Evolutionary conservation across 30 jellyfish, hydroid and myxozoan species (phyloP), one percentile per base, ranked within the genome.

Genomic region (Sanderia malayensis): DNA sequence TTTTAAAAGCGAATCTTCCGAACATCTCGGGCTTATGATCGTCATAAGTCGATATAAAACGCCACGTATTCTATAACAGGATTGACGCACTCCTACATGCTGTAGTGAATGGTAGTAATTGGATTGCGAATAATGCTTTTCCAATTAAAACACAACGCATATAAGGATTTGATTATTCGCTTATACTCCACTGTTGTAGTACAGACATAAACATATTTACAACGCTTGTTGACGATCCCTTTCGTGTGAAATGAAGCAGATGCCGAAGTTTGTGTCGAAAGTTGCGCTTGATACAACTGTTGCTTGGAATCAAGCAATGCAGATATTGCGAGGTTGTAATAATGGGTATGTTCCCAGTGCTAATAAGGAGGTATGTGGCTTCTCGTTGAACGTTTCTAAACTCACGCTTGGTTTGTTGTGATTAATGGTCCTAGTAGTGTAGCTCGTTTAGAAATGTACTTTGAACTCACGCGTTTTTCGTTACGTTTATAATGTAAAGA

Each of bases 261-360:
- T 49, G 64, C 64, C 64, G 11, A 49, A 19, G 24, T 49, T 49
- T 49, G 64, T 24, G 18, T 49, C 64, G 64, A 49, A 9, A 49
- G 18, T 49, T 9, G 27, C 25, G 8, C 64, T 49, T 37, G 52
- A 37, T 37, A 37, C 52, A 6, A 13, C 10, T 37, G 13, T 37
- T 49, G 64, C 64, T 19, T 49, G 64, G 64, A 15, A 18, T 15
- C 64, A 49, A 49, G 64, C 27, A 18, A 49, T 49, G 23, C 23
- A 49, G 11, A 9, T 49, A 49, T 19, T 49, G 24, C 64, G 64
- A 4, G 64, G 64, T 19, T 49, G 64, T 49, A 19, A 24, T 9
- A 9, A 49, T 19, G 27, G 64, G 8, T 4, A 9, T 49, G 27
- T 18, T 49, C 64, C 27, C 4, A 8, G 25, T 2, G 64, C 25